A percentile compares a stretch with the other conserved stretches of the same genome.
Evolutionary conservation across 1,140 invertebrate genomes (phyloP).

Genomic region (Conus ventricosus): DNA sequence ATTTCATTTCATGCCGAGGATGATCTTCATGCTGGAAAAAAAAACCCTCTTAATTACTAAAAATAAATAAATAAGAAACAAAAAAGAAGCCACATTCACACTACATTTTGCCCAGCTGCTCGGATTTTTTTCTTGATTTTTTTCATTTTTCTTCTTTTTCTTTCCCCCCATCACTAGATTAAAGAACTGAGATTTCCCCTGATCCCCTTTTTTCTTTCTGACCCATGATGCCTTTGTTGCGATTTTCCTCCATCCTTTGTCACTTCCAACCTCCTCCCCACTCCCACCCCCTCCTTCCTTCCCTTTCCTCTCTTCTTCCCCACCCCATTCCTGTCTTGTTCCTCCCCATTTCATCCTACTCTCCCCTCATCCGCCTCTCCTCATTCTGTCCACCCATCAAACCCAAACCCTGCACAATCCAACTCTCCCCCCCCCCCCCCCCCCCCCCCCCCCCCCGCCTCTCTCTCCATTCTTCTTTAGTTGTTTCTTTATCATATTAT

Average conservation of each 20-base stretch:
- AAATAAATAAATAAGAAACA: too few species aligned
- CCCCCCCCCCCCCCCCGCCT: too few species aligned
- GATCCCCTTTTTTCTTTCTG: neutral
- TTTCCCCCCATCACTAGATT: neutral
- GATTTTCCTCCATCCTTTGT: neutral
- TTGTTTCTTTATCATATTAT: too few species aligned
- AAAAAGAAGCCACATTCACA: too few species aligned
- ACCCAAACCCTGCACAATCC: too few species aligned
- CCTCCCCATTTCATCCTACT: neutral
- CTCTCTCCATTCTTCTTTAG: too few species aligned
- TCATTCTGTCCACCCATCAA: neutral
- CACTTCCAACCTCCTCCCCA: neutral
- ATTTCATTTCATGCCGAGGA: too few species aligned
- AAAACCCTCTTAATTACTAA: too few species aligned
- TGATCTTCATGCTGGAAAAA: too few species aligned
- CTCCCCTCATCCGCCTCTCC: neutral
- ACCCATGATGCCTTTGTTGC: neutral
- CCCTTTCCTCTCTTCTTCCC: neutral
- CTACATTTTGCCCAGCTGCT: too few species aligned
- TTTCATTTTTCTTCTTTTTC: neutral
- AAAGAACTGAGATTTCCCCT: neutral
- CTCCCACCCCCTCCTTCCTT: neutral
- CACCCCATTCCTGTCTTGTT: neutral
- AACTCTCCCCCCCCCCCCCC: too few species aligned
- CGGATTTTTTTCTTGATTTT: neutral